Percentiles rank a stretch among this genome's conserved stretches.
Evolutionary conservation across 2,113 vertebrate genomes (phyloP).

Genomic region (Astur gentilis): DNA sequence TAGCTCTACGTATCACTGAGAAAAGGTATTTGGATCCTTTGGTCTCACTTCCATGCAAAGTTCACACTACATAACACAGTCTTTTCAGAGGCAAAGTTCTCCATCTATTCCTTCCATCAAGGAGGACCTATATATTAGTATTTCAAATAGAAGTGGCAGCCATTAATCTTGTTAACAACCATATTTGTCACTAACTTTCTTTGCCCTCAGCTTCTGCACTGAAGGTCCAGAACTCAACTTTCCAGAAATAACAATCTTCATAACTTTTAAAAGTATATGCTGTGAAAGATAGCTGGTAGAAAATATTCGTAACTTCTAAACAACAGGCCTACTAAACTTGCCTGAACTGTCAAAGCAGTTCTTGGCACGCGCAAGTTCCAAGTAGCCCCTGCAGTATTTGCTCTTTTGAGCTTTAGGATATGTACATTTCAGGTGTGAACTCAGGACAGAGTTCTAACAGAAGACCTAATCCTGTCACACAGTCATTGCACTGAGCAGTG

Average conservation of each 20-base stretch:
- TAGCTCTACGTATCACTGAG: not conserved
- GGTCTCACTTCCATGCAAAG: not conserved
- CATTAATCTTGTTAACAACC: not conserved
- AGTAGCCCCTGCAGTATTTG: not conserved
- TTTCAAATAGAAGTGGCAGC: not conserved
- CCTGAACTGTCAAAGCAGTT: not conserved
- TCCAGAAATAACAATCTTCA: not conserved
- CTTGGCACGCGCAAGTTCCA: not conserved
- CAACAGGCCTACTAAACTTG: not conserved
- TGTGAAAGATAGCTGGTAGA: not conserved
- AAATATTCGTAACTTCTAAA: not conserved
- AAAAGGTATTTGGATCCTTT: not conserved
- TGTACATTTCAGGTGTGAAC: not conserved
- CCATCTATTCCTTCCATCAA: not conserved
- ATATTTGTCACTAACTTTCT: not conserved
- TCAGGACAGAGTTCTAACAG: not conserved
- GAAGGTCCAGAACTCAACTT: not conserved
- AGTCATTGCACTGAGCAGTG: not conserved
- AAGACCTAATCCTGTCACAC: not conserved
- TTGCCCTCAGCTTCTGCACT: not conserved
- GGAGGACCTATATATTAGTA: not conserved
- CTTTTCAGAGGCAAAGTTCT: not conserved
- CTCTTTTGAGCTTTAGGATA: not conserved
- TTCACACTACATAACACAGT: not conserved
- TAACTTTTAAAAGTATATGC: not conserved